Evolutionary conservation across 2,113 vertebrate genomes (phyloP), one percentile per base, ranked within the genome.

Genomic region (Apodemus sylvaticus): DNA sequence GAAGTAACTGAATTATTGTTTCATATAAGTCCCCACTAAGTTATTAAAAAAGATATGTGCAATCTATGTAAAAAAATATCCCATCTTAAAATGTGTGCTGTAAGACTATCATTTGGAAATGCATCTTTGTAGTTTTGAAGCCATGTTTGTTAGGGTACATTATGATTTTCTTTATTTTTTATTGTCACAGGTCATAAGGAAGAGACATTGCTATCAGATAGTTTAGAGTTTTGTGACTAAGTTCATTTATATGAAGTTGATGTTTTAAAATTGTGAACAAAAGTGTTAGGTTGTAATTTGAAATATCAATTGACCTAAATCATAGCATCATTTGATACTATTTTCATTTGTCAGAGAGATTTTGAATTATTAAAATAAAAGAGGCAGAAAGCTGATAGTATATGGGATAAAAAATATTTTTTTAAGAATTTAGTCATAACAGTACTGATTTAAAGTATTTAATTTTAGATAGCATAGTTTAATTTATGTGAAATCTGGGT

Each of bases 341-440:
- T 96, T 79, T 86, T 96, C 34, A 90, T 93, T 73, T 96, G 88
- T 97, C 95, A 85, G 83, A 94, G 86, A 31, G 66, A 98, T 97
- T 98, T 92, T 97, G 45, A 98, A 97, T 76, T 87, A 93, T 97
- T 98, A 91, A 98, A 97, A 96, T 96, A 97, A 68, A 64, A 94
- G n/a, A 83, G 71, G 96, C 62, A 96, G 5, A n/a, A 96, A 85
- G 76, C 24, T 36, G 12, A 85, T 86, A 55, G 86, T 55, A 36
- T 3, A 0, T 91, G 85, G 94, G 95, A 97, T 77, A 79, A 92
- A 73, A 95, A 95, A 88, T 19, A 16, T 90, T 94, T n/a, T 22
- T 29, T 90, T 58, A 97, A 76, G 96, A 71, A n/a, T 86, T 20
- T 45, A 89, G 68, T 94, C 93, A 42, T 71, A 95, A 95, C 36